These are phyloP conservation scores for Pimpla rufipes DNA, from an alignment of 2,888 invertebrate species.

Conservation along the genomic window DNA sequence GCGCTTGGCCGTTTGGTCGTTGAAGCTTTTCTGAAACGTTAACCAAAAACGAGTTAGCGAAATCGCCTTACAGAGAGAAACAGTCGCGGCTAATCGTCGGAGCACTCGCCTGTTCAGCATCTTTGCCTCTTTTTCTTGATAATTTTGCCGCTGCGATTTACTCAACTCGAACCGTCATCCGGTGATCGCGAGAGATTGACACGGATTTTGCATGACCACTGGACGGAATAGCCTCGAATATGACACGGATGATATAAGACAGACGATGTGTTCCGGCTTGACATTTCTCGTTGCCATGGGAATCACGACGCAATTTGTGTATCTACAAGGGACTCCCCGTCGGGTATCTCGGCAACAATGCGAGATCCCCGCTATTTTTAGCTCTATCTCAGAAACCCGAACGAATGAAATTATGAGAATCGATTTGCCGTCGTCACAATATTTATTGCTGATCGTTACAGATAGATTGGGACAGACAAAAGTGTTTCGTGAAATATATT, in stretches of 20 bases:
- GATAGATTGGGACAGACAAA: background rate
- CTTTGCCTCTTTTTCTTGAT: constrained; percentile 43
- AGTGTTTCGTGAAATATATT: too few species aligned
- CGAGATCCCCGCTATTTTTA: background rate
- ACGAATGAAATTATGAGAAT: background rate
- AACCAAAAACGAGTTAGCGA: background rate
- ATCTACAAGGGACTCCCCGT: background rate
- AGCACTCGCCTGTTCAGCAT: constrained; percentile 51
- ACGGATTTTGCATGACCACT: constrained; percentile 52
- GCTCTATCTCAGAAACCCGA: too few species aligned
- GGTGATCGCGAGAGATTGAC: constrained; percentile 37
- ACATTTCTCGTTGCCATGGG: constrained; percentile 27
- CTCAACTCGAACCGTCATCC: constrained; percentile 49
- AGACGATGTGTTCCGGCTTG: background rate
- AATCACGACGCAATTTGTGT: too few species aligned
- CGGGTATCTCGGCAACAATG: background rate
- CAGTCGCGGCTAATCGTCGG: background rate
- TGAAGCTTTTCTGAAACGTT: constrained; percentile 66
- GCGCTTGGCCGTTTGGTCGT: constrained; percentile 63
- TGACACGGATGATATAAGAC: constrained; percentile 44
- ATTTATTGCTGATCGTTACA: constrained; percentile 23
- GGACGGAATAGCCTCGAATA: constrained; percentile 26
- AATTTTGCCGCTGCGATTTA: constrained; percentile 22
- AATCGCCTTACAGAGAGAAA: background rate
- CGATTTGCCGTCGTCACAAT: constrained; percentile 6